Base-by-base conservation (phyloP, 2,113 vertebrate genomes). In the Erythrolamprus reginae region DNA sequence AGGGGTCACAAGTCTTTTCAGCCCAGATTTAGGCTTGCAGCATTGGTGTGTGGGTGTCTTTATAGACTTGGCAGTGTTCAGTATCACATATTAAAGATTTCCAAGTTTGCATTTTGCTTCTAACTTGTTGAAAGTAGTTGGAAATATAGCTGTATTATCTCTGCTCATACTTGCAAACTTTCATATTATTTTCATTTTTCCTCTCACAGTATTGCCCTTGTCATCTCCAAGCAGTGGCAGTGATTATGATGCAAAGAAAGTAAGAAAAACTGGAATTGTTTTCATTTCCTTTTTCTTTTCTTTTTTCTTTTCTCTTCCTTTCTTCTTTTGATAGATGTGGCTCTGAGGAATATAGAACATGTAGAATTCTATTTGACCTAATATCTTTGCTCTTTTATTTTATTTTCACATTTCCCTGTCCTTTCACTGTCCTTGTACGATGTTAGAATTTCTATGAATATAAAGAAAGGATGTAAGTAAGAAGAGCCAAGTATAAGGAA, bases 131-230 rank as follows among this genome's bases (percentile, higher is more conserved):
- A 15, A 52, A 52, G 51, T 48, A 53, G 1, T 15, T 45, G 10
- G 4, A 38, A 17, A 26, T 87, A 24, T 38, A 82, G 1, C 61
- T 53, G 13, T n/a, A 45, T 82, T 47, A 33, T 70, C 3, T 24
- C 5, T 84, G 12, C 48, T 19, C 5, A 33, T 88, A 47, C 33
- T 84, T 13, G 10, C 17, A 82, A 48, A 3, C 0, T 21, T 85
- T n/a, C 50, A 1, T n/a, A n/a, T n/a, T n/a, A n/a, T n/a, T n/a
- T 48, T 65, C 88, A 12, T 47, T 21, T 93, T 93, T 93, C 92
- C 77, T 90, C 47, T 1, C 90, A 61, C 47, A 98, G 97, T 97
- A 38, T 94, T 98, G 92, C 96, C 97, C 0, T 19, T 93, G 21
- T 96, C 95, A 86, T 95, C 96, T 0, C 3, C 91, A 90, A 96